A percentile compares a stretch with the other conserved stretches of the same genome.
Evolutionary conservation across 2,888 invertebrate genomes (phyloP).

Genomic region (Dicranocentrus wangi): DNA sequence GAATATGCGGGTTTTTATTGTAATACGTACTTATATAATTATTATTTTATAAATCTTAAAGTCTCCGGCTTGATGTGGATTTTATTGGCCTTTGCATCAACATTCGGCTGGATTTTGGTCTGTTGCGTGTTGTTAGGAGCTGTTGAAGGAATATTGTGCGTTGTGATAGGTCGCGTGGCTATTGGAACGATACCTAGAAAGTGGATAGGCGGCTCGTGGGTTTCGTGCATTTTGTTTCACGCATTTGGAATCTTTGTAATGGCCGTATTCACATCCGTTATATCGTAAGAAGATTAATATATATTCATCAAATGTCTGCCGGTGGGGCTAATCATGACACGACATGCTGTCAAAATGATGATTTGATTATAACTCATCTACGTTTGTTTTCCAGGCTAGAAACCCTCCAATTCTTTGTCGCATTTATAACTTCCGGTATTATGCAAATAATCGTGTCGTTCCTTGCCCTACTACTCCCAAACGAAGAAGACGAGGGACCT

Average conservation of each 20-base stretch:
- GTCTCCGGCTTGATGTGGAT: slow-evolving; percentile 59
- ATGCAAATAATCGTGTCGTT: slow-evolving; percentile 65
- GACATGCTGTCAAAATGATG: too few relatives aligned
- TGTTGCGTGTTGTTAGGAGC: slow-evolving; percentile 30
- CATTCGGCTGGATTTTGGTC: slow-evolving; percentile 58
- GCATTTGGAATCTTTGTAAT: slow-evolving; percentile 52
- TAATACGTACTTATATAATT: not conserved
- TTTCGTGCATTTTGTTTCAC: slow-evolving; percentile 35
- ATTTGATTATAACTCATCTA: too few relatives aligned
- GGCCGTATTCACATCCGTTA: slow-evolving; percentile 31
- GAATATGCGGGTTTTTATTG: not conserved
- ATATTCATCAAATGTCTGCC: too few relatives aligned
- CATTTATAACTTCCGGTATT: slow-evolving; percentile 59
- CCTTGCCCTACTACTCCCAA: slow-evolving; percentile 64
- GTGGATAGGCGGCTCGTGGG: slow-evolving; percentile 53
- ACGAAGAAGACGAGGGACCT: slow-evolving; percentile 56
- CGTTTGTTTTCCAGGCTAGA: slow-evolving; percentile 42
- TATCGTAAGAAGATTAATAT: slow-evolving; percentile 36
- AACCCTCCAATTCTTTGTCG: slow-evolving; percentile 50
- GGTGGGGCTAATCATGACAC: too few relatives aligned
- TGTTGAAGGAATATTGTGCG: slow-evolving; percentile 44
- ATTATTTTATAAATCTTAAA: not conserved
- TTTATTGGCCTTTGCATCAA: slow-evolving; percentile 36
- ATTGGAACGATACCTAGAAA: slow-evolving; percentile 43
- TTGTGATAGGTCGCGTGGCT: slow-evolving; percentile 29